Base-by-base conservation (phyloP, 2,797 vertebrate genomes). In the Enteromius radiatus region DNA sequence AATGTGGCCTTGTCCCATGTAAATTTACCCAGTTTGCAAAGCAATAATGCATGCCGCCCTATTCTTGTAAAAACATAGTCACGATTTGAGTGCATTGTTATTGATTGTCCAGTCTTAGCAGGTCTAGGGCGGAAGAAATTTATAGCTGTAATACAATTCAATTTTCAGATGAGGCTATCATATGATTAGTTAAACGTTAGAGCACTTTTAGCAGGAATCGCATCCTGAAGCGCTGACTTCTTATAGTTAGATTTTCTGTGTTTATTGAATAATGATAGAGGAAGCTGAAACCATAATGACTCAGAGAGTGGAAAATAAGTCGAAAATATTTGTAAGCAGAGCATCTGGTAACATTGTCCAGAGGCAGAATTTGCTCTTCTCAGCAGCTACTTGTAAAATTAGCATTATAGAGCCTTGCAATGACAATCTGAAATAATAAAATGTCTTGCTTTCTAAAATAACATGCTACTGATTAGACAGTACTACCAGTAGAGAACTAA, bases 1-100 rank as follows among this genome's bases (percentile, higher is more conserved):
- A 89, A 91, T 87, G 83, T 73, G 36, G 28, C 45, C 83, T 89
- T 86, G 87, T 89, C 89, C 81, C 75, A 28, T 54, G 15, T 26
- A n/a, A 68, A 89, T 89, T 84, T 83, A 77, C 84, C 63, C 71
- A 43, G 85, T 74, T 45, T 69, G 23, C 81, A 69, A 63, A 21
- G 74, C 68, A 54, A 36, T 43, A 65, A 76, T 19, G 33, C 4
- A 8, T 77, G 43, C 65, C 17, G 59, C 23, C 70, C 59, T 49
- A 23, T 23, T 19, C 59, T 65, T 84, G 47, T n/a, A 38, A 56
- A 71, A 63, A 80, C 73, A 71, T 85, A 78, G 78, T 76, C 15
- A 26, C n/a, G n/a, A 86, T 80, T 15, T 76, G 15, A 74, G 49
- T 41, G 19, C 6, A 17, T 59, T 80, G 78, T 80, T 85, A 82